Conservation (phyloP, 2,888 invertebrate species). For the Gryllus longicercus region DNA sequence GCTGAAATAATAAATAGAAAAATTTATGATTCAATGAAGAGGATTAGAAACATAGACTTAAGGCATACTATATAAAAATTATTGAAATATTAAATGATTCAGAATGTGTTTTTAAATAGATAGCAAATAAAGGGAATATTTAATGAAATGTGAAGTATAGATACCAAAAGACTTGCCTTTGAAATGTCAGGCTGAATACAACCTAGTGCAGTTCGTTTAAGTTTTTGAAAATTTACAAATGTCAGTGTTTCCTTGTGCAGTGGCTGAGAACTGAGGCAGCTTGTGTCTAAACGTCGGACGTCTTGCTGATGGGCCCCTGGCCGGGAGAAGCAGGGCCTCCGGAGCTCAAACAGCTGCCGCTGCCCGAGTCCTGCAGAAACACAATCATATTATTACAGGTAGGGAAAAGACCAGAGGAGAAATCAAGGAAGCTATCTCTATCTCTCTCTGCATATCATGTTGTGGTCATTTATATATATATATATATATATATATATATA, state of each 20-base stretch:
- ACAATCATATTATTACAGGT: too few species aligned
- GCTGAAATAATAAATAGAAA: too few species aligned
- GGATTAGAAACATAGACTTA: too few species aligned
- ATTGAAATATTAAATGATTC: too few species aligned
- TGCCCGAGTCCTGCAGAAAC: background rate
- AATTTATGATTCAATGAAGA: too few species aligned
- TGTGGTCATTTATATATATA: too few species aligned
- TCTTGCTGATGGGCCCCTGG: slow-evolving; percentile 20
- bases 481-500: too few species aligned
- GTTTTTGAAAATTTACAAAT: background rate
- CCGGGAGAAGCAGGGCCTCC: background rate
- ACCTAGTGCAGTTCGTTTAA: background rate
- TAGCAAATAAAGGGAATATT: background rate
- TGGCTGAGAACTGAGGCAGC: background rate
- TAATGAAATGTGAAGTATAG: background rate
- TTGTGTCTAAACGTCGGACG: slow-evolving; percentile 24
- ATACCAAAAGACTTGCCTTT: slow-evolving; percentile 8
- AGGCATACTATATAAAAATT: too few species aligned
- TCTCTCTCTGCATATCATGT: too few species aligned
- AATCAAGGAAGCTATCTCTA: too few species aligned
- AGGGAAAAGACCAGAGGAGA: too few species aligned
- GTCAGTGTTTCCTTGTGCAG: background rate
- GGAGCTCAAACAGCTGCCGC: background rate
- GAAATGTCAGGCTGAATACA: slow-evolving; percentile 4
- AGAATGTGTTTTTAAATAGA: background rate